These are phyloP conservation scores for Cantharis rustica DNA, from an alignment of 2,888 invertebrate species.

Conservation along the genomic window DNA sequence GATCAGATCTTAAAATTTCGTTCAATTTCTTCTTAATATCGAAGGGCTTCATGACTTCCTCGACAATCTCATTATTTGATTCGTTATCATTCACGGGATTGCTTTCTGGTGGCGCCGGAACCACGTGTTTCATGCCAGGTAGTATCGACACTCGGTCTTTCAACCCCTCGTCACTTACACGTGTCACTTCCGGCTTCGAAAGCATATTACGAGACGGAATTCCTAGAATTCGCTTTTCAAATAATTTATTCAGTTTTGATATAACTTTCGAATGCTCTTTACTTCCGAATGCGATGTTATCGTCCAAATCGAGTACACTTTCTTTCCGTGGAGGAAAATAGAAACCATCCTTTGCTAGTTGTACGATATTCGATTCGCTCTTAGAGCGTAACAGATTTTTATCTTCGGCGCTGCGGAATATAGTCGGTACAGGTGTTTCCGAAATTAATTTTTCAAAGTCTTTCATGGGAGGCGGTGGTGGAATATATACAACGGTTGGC, in stretches of 20 bases:
- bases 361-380: background rate
- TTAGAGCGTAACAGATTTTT: background rate
- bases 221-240: slow-evolving; percentile 10
- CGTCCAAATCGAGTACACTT: slow-evolving; percentile 11
- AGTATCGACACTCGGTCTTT: background rate
- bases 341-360: background rate
- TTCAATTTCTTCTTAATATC: slow-evolving; percentile 32
- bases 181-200: slow-evolving; percentile 28
- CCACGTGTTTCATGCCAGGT: slow-evolving; percentile 4
- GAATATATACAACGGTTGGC: slow-evolving; percentile 20
- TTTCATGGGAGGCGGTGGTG: slow-evolving; percentile 36
- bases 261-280: slow-evolving; percentile 28
- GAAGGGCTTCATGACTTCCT: slow-evolving; percentile 22
- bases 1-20: slow-evolving; percentile 27
- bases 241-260: slow-evolving; percentile 28
- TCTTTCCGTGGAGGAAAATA: background rate
- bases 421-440: background rate
- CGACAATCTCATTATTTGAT: slow-evolving; percentile 5
- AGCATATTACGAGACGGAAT: slow-evolving; percentile 14
- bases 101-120: background rate
- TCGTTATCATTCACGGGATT: background rate
- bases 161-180: background rate
- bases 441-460: slow-evolving; percentile 26
- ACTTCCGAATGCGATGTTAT: slow-evolving; percentile 34
- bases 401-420: background rate